phyloP scores from a whole-genome alignment of 2,113 vertebrate genomes.

The Acrocephalus arundinaceus region DNA sequence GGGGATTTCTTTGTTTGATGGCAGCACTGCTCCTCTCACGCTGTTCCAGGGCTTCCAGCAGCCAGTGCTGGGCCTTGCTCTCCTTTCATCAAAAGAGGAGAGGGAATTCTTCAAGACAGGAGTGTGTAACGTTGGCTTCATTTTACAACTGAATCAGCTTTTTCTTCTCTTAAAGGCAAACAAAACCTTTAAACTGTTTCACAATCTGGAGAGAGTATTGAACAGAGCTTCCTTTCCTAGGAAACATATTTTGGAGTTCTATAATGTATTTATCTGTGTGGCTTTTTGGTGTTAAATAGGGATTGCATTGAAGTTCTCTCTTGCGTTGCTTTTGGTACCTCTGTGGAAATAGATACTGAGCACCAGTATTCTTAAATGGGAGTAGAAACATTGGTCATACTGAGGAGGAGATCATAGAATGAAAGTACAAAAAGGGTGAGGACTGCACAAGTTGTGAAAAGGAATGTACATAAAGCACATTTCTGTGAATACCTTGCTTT shows the following conservation, averaged over 20 bases:
- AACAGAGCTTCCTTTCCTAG: background rate
- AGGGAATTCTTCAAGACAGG: background rate
- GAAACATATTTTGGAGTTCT: background rate
- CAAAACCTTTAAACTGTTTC: background rate
- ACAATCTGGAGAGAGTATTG: background rate
- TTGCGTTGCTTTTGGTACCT: background rate
- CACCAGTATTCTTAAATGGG: background rate
- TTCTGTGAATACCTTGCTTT: background rate
- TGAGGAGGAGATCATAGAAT: background rate
- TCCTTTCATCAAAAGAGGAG: background rate
- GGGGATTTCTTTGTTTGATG: background rate
- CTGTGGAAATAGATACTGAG: background rate
- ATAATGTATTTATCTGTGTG: background rate
- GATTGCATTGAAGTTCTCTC: background rate
- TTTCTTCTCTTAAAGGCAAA: slow-evolving; percentile 30
- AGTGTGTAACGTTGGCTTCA: background rate
- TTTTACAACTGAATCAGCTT: slow-evolving; percentile 9
- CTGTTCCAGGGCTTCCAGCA: background rate
- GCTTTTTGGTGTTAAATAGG: background rate
- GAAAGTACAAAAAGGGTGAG: background rate
- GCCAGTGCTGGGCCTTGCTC: background rate
- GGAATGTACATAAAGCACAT: background rate
- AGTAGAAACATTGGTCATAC: background rate
- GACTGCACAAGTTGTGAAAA: background rate
- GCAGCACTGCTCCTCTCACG: background rate